These are phyloP conservation scores for Callipepla squamata DNA, from an alignment of 2,113 vertebrate species.

Conservation along the genomic window DNA sequence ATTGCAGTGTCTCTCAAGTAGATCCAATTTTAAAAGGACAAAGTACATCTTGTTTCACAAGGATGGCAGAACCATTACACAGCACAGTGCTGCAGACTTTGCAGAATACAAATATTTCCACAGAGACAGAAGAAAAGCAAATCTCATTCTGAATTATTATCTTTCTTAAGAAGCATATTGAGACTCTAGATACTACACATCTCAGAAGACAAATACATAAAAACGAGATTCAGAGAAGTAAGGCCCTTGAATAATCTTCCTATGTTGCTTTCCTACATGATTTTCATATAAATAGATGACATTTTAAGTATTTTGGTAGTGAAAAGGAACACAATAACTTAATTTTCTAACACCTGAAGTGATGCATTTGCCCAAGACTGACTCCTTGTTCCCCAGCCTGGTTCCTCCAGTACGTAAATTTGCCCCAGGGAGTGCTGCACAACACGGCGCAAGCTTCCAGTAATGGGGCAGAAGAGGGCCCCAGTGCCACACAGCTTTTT, in stretches of 20 bases:
- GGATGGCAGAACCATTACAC: not conserved
- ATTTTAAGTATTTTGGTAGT: not conserved
- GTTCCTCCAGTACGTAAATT: not conserved
- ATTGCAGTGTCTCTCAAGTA: constrained; percentile 2
- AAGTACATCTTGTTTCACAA: constrained; percentile 27
- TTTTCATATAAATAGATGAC: not conserved
- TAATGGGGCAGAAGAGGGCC: not conserved
- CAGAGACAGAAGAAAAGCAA: not conserved
- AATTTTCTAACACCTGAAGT: not conserved
- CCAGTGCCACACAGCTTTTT: not conserved
- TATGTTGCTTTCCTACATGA: not conserved
- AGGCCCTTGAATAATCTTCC: not conserved
- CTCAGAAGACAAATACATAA: not conserved
- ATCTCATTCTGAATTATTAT: not conserved
- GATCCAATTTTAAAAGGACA: constrained; percentile 49
- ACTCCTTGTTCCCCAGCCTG: not conserved
- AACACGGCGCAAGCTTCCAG: not conserved
- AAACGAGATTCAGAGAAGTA: not conserved
- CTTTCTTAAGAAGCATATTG: not conserved
- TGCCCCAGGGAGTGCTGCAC: not conserved
- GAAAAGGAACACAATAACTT: not conserved
- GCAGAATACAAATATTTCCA: not conserved
- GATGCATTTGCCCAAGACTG: not conserved
- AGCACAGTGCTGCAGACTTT: not conserved
- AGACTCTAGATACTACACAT: not conserved